phyloP scores from a whole-genome alignment of 2,797 vertebrate species.

The Poliocrania exsul region DNA sequence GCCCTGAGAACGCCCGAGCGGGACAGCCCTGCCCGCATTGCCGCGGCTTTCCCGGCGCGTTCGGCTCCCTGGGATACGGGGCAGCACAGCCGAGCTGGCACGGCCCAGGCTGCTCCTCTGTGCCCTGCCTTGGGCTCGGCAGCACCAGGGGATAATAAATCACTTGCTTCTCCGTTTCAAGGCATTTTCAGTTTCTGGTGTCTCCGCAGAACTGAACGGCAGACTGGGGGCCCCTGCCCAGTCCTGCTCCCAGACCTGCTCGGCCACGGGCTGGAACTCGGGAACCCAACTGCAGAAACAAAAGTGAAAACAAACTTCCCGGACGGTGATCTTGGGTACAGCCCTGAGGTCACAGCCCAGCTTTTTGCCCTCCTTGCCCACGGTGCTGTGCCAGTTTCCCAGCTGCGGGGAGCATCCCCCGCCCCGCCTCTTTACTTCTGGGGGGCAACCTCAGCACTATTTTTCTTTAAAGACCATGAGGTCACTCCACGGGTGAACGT shows the following conservation, averaged over 20 bases:
- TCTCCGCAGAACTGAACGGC: not conserved
- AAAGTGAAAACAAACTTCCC: not conserved
- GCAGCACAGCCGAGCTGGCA: accelerated
- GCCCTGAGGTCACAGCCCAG: not conserved
- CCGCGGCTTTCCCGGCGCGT: accelerated
- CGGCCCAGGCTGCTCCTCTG: not conserved
- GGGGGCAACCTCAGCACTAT: accelerated
- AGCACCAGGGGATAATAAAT: accelerated
- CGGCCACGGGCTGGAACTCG: accelerated
- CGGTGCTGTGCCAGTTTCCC: accelerated
- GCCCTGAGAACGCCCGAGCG: accelerated
- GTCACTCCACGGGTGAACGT: not conserved
- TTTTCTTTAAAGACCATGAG: not conserved
- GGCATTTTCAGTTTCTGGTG: not conserved
- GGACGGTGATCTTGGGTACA: not conserved
- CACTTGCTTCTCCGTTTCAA: not conserved
- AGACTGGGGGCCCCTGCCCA: not conserved
- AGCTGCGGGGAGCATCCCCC: not conserved
- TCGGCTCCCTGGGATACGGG: accelerated
- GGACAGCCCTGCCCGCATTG: accelerated
- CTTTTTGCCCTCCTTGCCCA: accelerated
- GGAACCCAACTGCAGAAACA: not conserved
- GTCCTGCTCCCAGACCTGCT: not conserved
- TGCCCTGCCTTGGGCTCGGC: not conserved
- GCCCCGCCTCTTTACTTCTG: accelerated